phyloP scores from a whole-genome alignment of 1,140 invertebrate species.

The Teleogryllus occipitalis region DNA sequence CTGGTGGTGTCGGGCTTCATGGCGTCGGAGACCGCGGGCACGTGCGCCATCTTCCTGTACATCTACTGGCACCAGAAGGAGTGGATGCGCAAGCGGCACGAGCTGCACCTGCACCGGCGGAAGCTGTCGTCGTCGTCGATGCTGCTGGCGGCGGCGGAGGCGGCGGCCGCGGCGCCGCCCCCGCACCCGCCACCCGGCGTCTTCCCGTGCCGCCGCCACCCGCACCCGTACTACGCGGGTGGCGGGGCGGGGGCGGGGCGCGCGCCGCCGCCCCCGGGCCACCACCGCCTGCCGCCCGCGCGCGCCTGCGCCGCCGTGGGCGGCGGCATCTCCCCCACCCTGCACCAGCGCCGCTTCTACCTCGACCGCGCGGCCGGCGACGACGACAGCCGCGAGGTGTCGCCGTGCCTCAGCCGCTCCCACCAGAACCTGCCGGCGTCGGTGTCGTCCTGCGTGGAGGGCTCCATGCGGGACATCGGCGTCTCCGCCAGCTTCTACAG shows the following conservation, averaged over 20 bases:
- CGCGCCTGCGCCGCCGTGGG: background rate
- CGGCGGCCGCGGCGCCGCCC: constrained; percentile 3
- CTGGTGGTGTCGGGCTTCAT: constrained; percentile 77
- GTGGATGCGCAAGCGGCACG: constrained; percentile 15
- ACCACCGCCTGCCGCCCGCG: background rate
- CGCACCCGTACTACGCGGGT: background rate
- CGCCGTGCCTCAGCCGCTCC: constrained; percentile 10
- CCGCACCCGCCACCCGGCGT: constrained; percentile 1
- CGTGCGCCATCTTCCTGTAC: constrained; percentile 77
- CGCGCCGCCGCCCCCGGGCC: constrained; percentile 1
- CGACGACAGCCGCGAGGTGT: constrained; percentile 13
- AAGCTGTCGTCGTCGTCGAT: background rate
- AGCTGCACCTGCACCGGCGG: constrained; percentile 12
- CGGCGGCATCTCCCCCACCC: background rate
- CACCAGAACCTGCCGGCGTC: background rate
- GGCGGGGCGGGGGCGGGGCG: background rate
- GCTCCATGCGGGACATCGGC: background rate
- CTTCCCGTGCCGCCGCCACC: constrained; percentile 14
- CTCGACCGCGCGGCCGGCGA: constrained; percentile 24
- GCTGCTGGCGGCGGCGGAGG: constrained; percentile 13
- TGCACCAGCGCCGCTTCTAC: constrained; percentile 26
- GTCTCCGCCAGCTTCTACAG: constrained; percentile 12
- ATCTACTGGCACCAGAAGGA: constrained; percentile 59
- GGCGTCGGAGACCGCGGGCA: constrained; percentile 71
- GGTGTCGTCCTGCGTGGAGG: background rate